Base-by-base conservation (phyloP, 1,140 invertebrate genomes). In the Drosophila punjabiensis region DNA sequence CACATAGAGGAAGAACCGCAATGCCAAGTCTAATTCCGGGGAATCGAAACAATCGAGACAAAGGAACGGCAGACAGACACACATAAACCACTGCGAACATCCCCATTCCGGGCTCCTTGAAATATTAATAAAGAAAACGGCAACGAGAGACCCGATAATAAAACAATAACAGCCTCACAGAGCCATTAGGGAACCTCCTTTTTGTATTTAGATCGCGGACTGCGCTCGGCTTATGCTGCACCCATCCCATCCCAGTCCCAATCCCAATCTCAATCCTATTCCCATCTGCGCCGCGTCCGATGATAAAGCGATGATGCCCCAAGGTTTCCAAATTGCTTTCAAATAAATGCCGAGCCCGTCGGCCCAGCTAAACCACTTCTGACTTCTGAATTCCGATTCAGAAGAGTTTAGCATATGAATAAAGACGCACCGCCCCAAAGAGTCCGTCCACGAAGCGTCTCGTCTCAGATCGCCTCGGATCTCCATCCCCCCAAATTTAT, bases 1-100 rank as follows among this genome's bases (percentile, higher is more conserved):
- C 88, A 88, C 85, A 81, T 73, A 47, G 82, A 52, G 41, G 35
- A 69, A 82, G 61, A 87, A 75, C 84, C 83, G 70, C 79, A 88
- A 73, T 55, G 52, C 60, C 58, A 67, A 32, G 73, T 84, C 85
- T 85, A 74, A 88, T 88, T 88, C 81, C 63, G 10, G 20, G 78
- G 85, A 88, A 88, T 82, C 70, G 79, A 85, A 76, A 88, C 84
- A 88, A 88, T 81, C 70, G 78, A 88, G 71, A 88, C 84, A 89
- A 88, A 82, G 67, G 85, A 63, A 32, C 24, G 45, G 55, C 56
- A 32, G 24, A 45, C 30, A 33, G n/a, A n/a, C 58, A 43, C 30
- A 58, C 50, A 55, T 55, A 68, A 62, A 68, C 13, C 66, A 43
- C 43, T 13, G 32, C 32, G 60, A 28, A 64, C 37, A 64, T 76